Evolutionary conservation across 2,888 invertebrate genomes (phyloP).

Genomic region (Anticlea derivata): DNA sequence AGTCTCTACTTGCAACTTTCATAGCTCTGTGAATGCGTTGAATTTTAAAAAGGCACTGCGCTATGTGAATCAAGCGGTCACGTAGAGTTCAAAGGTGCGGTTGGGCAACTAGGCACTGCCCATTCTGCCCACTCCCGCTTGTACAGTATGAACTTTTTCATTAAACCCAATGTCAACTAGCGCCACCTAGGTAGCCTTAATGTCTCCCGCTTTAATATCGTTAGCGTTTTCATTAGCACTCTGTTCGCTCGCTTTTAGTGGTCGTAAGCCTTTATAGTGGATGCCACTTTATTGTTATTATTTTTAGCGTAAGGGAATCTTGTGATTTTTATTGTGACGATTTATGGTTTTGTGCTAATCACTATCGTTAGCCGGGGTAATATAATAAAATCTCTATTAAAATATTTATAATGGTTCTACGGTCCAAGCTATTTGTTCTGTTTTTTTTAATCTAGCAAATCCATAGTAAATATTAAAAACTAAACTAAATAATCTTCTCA

Average conservation of each 20-base stretch:
- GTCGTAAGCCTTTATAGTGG: slow-evolving; percentile 59
- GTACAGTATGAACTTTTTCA: slow-evolving; percentile 66
- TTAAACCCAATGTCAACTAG: slow-evolving; percentile 63
- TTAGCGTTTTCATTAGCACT: slow-evolving; percentile 66
- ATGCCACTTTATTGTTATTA: slow-evolving; percentile 57
- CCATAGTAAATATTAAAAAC: too few species aligned
- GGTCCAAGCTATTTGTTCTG: too few species aligned
- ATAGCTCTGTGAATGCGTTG: background rate
- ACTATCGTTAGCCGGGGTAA: slow-evolving; percentile 7
- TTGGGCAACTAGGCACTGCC: background rate
- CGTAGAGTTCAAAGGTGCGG: background rate
- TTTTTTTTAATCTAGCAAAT: too few species aligned
- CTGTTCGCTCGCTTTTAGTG: slow-evolving; percentile 55
- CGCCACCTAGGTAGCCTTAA: slow-evolving; percentile 41
- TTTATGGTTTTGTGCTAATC: slow-evolving; percentile 13
- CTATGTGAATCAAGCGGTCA: slow-evolving; percentile 25
- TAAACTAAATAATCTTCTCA: too few species aligned
- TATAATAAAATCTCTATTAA: slow-evolving; percentile 5
- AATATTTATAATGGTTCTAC: slow-evolving; percentile 3
- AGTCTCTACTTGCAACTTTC: too few species aligned
- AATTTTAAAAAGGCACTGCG: slow-evolving; percentile 6
- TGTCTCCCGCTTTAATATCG: slow-evolving; percentile 52
- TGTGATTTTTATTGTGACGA: slow-evolving; percentile 30
- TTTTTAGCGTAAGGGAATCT: slow-evolving; percentile 38
- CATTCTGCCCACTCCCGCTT: slow-evolving; percentile 22